Percentiles rank a stretch among this genome's conserved stretches.
These are phyloP conservation scores for Cisticola juncidis DNA, from an alignment of 2,113 vertebrate species.

Conservation along the genomic window DNA sequence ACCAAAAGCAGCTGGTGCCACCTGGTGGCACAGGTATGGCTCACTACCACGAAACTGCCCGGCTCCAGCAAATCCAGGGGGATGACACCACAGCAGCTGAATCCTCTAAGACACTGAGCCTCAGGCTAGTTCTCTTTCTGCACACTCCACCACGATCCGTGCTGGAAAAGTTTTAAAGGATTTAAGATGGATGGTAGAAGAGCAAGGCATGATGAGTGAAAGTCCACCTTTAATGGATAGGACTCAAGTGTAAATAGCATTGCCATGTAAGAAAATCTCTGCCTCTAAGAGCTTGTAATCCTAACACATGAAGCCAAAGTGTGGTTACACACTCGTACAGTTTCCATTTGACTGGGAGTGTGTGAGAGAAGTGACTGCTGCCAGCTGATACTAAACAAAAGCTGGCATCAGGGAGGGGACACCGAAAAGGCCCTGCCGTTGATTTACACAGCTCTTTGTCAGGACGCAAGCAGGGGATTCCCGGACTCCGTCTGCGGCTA, in stretches of 20 bases:
- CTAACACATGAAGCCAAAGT: neutral
- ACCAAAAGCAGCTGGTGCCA: neutral
- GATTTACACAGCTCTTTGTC: neutral
- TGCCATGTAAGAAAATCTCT: neutral
- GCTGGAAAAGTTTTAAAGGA: neutral
- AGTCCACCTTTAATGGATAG: neutral
- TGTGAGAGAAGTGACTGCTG: neutral
- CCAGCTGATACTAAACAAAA: neutral
- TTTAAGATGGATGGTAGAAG: neutral
- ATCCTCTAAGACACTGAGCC: neutral
- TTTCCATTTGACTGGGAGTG: fast-evolving
- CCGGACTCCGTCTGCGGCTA: neutral
- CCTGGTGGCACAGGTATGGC: neutral
- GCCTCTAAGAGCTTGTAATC: neutral
- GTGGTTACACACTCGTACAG: neutral
- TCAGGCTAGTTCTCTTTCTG: neutral
- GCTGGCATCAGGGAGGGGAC: no score
- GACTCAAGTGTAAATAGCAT: neutral
- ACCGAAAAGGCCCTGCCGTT: neutral
- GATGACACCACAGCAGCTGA: neutral
- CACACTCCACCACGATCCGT: neutral
- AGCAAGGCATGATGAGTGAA: neutral
- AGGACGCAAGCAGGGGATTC: fast-evolving
- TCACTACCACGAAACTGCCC: neutral
- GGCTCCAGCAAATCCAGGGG: neutral